These are phyloP conservation scores for Asteroscopus sphinx DNA, from an alignment of 2,888 invertebrate species.

Conservation along the genomic window DNA sequence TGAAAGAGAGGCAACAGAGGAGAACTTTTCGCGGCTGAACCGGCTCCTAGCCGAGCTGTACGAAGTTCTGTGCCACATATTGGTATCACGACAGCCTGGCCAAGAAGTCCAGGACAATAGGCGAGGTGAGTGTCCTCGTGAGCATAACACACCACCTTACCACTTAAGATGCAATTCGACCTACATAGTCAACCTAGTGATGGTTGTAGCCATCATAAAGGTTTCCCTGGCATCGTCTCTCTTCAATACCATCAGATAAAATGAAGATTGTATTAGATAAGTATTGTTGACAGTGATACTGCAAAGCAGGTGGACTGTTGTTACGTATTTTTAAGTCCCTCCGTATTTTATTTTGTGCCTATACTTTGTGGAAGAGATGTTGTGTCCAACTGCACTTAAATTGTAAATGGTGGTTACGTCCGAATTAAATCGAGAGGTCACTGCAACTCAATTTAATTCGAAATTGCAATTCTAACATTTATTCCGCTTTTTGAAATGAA, in stretches of 20 bases:
- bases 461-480: constrained; percentile 70
- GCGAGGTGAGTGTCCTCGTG: constrained; percentile 89
- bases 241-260: constrained; percentile 89
- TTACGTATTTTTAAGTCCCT: constrained; percentile 88
- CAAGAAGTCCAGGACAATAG: constrained; percentile 84
- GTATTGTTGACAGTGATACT: constrained; percentile 88
- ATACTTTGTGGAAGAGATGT: constrained; percentile 78
- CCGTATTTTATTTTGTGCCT: constrained; percentile 69
- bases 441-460: constrained; percentile 68
- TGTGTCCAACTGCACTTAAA: constrained; percentile 90
- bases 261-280: constrained; percentile 80
- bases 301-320: constrained; percentile 88
- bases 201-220: constrained; percentile 88
- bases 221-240: constrained; percentile 87
- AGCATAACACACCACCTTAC: constrained; percentile 87
- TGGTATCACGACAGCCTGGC: constrained; percentile 87
- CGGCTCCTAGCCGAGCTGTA: constrained; percentile 89
- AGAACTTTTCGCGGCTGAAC: constrained; percentile 89
- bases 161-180: constrained; percentile 90
- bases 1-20: constrained; percentile 89
- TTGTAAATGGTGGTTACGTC: constrained; percentile 84
- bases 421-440: constrained; percentile 66
- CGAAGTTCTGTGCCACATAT: constrained; percentile 89
- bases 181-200: constrained; percentile 89
- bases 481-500: constrained; percentile 70